These are phyloP conservation scores for Drosophila setifemur DNA, from an alignment of 1,140 invertebrate genomes.

Conservation along the genomic window DNA sequence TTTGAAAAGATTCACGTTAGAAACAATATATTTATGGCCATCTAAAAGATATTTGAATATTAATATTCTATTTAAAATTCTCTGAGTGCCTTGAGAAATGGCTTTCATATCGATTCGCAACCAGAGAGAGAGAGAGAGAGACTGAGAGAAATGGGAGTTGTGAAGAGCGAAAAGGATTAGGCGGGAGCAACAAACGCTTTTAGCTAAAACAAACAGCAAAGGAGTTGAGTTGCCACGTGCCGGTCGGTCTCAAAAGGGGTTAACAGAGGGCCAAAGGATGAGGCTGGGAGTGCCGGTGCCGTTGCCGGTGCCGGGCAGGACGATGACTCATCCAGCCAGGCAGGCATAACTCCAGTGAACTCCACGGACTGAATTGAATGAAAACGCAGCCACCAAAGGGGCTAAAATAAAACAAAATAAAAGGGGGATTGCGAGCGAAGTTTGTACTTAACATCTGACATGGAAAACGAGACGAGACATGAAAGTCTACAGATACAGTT, in stretches of 20 bases:
- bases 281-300: background rate
- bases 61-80: no score
- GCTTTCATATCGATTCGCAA: constrained; percentile 1
- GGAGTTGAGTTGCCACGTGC: constrained; percentile 53
- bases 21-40: no score
- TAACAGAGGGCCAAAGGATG: background rate
- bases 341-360: constrained; percentile 53
- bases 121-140: background rate
- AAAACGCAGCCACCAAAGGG: constrained; percentile 18
- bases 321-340: constrained; percentile 61
- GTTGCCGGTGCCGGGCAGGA: background rate
- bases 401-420: constrained; percentile 1
- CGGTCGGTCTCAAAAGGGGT: constrained; percentile 8
- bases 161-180: constrained; percentile 29
- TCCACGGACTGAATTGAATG: constrained; percentile 39
- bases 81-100: background rate
- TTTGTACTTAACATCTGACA: constrained; percentile 72
- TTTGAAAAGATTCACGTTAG: no score
- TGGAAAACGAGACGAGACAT: constrained; percentile 30
- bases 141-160: background rate
- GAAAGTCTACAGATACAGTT: background rate
- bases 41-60: background rate
- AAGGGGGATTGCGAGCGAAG: background rate
- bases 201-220: constrained; percentile 59
- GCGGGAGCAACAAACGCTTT: constrained; percentile 62